Evolutionary conservation across 2,797 vertebrate species (phyloP).

Genomic region (Anomalospiza imberbis): DNA sequence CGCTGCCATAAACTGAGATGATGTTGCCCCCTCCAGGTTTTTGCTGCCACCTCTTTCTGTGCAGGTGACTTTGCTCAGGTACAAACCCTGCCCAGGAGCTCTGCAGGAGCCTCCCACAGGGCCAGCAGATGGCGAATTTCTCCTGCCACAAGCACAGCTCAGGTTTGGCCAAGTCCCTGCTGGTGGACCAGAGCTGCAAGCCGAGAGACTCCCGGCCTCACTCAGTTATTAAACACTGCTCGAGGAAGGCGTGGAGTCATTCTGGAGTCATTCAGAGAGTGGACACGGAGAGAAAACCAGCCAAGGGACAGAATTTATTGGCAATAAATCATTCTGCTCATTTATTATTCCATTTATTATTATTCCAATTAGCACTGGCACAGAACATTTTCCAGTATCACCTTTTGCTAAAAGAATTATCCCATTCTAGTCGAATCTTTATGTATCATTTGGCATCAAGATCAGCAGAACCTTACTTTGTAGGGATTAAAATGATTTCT

Average conservation of each 20-base stretch:
- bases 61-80: neutral
- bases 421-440: neutral
- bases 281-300: neutral
- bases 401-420: neutral
- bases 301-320: rapidly evolving
- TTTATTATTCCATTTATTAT: neutral
- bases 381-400: neutral
- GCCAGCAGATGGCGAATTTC: slow-evolving; percentile 38
- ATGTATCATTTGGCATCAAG: neutral
- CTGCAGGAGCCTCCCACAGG: rapidly evolving
- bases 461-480: neutral
- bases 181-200: neutral
- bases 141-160: neutral
- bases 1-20: rapidly evolving
- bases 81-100: neutral
- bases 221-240: neutral
- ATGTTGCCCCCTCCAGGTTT: neutral
- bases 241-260: neutral
- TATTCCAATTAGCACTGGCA: neutral
- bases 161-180: rapidly evolving
- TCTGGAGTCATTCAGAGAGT: neutral
- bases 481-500: neutral
- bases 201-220: neutral
- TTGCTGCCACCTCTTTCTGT: rapidly evolving
- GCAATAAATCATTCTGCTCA: neutral